Conservation (phyloP, 2,888 invertebrate species). For the Diabrotica balteata region DNA sequence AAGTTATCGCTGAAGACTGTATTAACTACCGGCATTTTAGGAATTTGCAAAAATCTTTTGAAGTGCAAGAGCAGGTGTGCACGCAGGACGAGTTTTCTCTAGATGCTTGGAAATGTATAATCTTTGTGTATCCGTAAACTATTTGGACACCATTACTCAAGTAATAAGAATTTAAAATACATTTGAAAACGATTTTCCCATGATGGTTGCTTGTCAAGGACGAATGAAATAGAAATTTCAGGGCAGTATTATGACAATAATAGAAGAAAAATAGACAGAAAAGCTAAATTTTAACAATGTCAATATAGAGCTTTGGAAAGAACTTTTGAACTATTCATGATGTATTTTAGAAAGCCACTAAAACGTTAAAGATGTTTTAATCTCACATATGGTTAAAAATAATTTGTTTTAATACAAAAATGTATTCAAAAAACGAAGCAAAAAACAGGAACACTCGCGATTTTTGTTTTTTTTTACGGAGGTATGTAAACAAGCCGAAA, state of each 20-base stretch:
- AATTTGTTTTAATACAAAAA: no score
- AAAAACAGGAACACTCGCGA: no score
- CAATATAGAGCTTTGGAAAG: no score
- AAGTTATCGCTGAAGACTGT: constrained; percentile 51
- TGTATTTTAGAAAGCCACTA: no score
- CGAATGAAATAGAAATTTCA: neutral
- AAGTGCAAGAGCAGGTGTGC: constrained; percentile 48
- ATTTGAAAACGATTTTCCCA: constrained; percentile 23
- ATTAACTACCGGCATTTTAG: constrained; percentile 53
- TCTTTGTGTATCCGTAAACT: constrained; percentile 38
- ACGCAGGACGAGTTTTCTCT: constrained; percentile 38
- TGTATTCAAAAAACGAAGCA: no score
- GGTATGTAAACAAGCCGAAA: no score
- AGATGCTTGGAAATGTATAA: constrained; percentile 21
- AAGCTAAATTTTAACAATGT: no score
- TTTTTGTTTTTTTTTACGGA: no score
- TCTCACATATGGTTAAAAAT: no score
- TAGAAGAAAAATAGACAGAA: no score
- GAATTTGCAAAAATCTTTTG: constrained; percentile 48
- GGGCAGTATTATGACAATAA: neutral
- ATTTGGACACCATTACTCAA: constrained; percentile 33
- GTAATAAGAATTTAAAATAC: constrained; percentile 26
- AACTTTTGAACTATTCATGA: no score
- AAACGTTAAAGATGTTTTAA: no score
- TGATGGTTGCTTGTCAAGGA: constrained; percentile 8